These are phyloP conservation scores for Pomatostomus ruficeps DNA, from an alignment of 2,113 vertebrate genomes.

Conservation along the genomic window DNA sequence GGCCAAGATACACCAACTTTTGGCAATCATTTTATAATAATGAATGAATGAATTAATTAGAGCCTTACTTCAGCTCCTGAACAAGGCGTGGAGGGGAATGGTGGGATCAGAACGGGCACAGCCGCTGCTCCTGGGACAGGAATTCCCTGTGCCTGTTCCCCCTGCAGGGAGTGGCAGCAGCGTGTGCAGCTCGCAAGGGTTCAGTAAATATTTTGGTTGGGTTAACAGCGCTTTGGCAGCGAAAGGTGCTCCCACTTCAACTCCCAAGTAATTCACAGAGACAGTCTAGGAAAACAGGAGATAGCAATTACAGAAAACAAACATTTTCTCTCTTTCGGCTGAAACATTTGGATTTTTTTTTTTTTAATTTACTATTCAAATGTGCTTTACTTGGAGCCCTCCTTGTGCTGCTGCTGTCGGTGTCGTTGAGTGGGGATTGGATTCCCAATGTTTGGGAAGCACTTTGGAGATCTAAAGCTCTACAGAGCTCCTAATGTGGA, in stretches of 20 bases:
- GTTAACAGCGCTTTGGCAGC: background rate
- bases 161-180: background rate
- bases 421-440: background rate
- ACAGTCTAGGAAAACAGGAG: background rate
- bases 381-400: background rate
- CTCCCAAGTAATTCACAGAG: background rate
- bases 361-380: background rate
- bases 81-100: background rate
- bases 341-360: background rate
- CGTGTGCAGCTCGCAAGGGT: fast-evolving
- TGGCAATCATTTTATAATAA: background rate
- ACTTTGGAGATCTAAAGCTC: background rate
- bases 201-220: background rate
- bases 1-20: background rate
- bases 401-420: background rate
- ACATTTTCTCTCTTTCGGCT: background rate
- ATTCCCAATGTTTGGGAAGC: background rate
- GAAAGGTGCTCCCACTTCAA: background rate
- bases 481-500: background rate
- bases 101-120: background rate
- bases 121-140: background rate
- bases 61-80: background rate
- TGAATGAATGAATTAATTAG: background rate
- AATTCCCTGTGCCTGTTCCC: fast-evolving
- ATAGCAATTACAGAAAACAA: background rate